Evolutionary conservation across 2,113 vertebrate species (phyloP).

Genomic region (Carassius carassius): DNA sequence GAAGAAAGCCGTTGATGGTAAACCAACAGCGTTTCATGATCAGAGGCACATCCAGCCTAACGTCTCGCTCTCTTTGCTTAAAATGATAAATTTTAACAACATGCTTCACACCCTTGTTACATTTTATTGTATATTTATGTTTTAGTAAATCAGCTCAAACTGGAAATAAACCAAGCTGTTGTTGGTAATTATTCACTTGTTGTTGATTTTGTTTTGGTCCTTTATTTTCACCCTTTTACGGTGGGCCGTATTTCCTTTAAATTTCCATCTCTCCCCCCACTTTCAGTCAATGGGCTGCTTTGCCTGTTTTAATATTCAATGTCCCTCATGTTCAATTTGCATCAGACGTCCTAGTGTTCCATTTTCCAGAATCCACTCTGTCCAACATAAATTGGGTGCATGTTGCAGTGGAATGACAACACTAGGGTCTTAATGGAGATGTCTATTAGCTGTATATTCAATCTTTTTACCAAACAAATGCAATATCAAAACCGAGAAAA

Average conservation of each 20-base stretch:
- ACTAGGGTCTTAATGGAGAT: constrained; percentile 25
- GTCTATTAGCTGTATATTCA: constrained; percentile 31
- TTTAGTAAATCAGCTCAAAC: constrained; percentile 74
- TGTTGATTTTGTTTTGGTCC: constrained; percentile 58
- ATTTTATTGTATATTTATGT: constrained; percentile 69
- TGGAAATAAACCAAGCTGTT: constrained; percentile 68
- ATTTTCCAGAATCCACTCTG: constrained; percentile 27
- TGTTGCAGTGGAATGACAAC: constrained; percentile 24
- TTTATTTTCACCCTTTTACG: constrained; percentile 65
- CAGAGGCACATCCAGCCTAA: not conserved
- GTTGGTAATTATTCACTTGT: constrained; percentile 66
- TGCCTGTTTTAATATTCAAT: constrained; percentile 56
- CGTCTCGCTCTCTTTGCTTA: constrained; percentile 31
- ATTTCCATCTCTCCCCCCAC: constrained; percentile 55
- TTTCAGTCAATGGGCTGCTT: constrained; percentile 40
- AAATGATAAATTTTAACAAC: constrained; percentile 66
- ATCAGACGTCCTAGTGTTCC: constrained; percentile 52
- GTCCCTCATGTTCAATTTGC: constrained; percentile 57
- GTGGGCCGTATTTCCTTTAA: constrained; percentile 67
- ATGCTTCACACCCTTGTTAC: constrained; percentile 70
- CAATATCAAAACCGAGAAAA: constrained; percentile 22
- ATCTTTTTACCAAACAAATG: constrained; percentile 19
- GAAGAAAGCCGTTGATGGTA: constrained; percentile 48
- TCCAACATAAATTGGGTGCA: constrained; percentile 30
- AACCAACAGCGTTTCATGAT: constrained; percentile 56